Percentiles rank a stretch among this genome's conserved stretches.
Evolutionary conservation across 2,888 invertebrate species (phyloP).

Genomic region (Reticulitermes lucifugus): DNA sequence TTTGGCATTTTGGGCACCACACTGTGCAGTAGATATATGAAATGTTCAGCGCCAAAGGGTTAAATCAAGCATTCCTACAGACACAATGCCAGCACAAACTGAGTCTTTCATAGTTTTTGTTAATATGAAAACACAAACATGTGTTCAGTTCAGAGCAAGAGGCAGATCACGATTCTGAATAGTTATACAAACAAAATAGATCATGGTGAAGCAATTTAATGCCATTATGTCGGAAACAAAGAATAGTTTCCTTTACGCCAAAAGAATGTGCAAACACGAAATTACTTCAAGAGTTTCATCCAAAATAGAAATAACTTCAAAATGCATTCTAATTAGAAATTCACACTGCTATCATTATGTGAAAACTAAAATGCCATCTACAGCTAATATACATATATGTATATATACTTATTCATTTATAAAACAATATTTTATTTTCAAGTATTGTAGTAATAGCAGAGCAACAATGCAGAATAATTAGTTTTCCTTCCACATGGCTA

Average conservation of each 20-base stretch:
- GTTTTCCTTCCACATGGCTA: neutral
- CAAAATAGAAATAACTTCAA: neutral
- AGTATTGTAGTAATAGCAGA: neutral
- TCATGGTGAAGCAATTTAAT: too few relatives aligned
- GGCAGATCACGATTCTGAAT: too few relatives aligned
- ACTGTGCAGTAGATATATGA: too few relatives aligned
- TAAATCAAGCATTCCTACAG: neutral
- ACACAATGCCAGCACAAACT: neutral
- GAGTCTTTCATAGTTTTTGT: neutral
- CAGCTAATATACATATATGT: neutral
- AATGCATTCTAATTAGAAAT: neutral
- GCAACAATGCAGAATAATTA: neutral
- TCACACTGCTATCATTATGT: neutral
- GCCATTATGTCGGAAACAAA: too few relatives aligned
- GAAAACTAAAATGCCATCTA: neutral
- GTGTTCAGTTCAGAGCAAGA: neutral
- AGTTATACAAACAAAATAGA: too few relatives aligned
- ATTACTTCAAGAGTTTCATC: neutral
- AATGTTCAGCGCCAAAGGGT: too few relatives aligned
- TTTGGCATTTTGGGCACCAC: too few relatives aligned
- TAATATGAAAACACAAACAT: neutral
- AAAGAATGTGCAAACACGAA: neutral
- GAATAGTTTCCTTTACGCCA: too few relatives aligned
- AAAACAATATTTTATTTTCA: neutral
- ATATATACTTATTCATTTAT: neutral